Percentiles rank a stretch among this genome's conserved stretches.
Evolutionary conservation across 2,888 invertebrate genomes (phyloP).

Genomic region (Blastobasis lacticolella): DNA sequence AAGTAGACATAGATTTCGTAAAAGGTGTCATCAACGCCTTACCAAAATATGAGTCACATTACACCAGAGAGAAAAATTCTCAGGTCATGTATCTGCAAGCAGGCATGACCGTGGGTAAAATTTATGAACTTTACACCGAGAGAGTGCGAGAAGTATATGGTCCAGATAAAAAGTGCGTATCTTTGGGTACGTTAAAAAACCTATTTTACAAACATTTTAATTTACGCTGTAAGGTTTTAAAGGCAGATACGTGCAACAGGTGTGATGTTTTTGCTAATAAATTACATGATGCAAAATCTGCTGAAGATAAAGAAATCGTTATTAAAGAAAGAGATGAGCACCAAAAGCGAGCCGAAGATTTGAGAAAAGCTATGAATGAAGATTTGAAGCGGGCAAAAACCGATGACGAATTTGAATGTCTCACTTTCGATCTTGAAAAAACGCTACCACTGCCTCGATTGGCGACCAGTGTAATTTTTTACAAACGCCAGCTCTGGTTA

Average conservation of each 20-base stretch:
- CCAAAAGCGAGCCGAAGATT: slow-evolving; percentile 9
- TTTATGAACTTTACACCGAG: slow-evolving; percentile 6
- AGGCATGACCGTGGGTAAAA: slow-evolving; percentile 4
- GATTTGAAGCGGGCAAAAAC: slow-evolving; percentile 12
- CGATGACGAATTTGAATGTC: slow-evolving; percentile 10
- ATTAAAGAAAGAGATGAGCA: slow-evolving; percentile 7
- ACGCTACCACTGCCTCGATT: slow-evolving; percentile 13
- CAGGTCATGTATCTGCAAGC: slow-evolving; percentile 1
- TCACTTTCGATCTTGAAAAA: slow-evolving; percentile 16
- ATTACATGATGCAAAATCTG: slow-evolving; percentile 5
- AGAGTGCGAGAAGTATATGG: slow-evolving; percentile 4
- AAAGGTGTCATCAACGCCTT: neutral
- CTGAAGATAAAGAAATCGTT: slow-evolving; percentile 5
- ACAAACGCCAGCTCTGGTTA: slow-evolving; percentile 15
- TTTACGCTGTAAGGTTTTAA: slow-evolving; percentile 8
- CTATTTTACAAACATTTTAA: slow-evolving; percentile 14
- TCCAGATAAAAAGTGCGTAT: slow-evolving; percentile 7
- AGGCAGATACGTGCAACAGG: slow-evolving; percentile 10
- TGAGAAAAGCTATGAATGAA: slow-evolving; percentile 10
- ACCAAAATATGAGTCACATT: slow-evolving; percentile 8
- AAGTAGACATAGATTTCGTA: neutral
- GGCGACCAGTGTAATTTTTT: slow-evolving; percentile 14
- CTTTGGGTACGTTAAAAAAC: slow-evolving; percentile 9
- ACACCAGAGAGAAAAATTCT: slow-evolving; percentile 1
- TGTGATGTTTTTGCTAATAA: slow-evolving; percentile 5